phyloP scores from a whole-genome alignment of 30 jellyfish, hydroid and myxozoan genomes.

The Phacellophora camtschatica region DNA sequence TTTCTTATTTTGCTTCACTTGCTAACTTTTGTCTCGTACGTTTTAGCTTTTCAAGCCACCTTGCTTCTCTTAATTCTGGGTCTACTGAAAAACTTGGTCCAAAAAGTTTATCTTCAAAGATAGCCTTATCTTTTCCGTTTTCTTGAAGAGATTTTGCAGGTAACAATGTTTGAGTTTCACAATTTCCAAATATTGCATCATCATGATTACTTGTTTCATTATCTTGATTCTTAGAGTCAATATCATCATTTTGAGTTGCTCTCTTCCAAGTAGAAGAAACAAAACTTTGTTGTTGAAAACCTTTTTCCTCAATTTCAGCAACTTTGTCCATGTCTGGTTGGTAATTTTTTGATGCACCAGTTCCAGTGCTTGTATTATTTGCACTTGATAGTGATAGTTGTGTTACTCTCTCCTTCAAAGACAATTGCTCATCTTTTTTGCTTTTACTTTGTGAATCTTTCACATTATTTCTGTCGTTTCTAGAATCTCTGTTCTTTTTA shows the following conservation, averaged over 20 bases:
- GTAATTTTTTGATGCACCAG: neutral
- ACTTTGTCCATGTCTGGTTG: slow-evolving; percentile 1
- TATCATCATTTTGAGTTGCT: neutral
- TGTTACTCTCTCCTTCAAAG: slow-evolving; percentile 37
- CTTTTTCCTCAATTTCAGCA: slow-evolving; percentile 53
- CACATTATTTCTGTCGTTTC: neutral
- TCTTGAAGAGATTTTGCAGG: neutral
- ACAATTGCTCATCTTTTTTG: neutral
- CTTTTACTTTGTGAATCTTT: neutral
- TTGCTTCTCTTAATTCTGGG: slow-evolving; percentile 13
- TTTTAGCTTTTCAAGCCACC: slow-evolving; percentile 41
- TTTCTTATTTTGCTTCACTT: slow-evolving; percentile 1
- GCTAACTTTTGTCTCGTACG: slow-evolving; percentile 3
- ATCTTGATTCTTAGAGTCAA: neutral
- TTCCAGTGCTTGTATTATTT: neutral
- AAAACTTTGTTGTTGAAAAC: slow-evolving; percentile 47
- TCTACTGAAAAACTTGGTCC: slow-evolving; percentile 49
- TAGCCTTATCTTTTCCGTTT: neutral
- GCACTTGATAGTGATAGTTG: neutral
- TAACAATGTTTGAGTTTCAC: neutral
- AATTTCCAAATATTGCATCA: slow-evolving; percentile 25
- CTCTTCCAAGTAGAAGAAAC: slow-evolving; percentile 8
- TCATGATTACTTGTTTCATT: slow-evolving; percentile 6
- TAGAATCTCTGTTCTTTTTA: neutral
- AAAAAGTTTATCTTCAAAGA: slow-evolving; percentile 20